Conservation (phyloP, 2,888 invertebrate genomes). For the Tillus elongatus region DNA sequence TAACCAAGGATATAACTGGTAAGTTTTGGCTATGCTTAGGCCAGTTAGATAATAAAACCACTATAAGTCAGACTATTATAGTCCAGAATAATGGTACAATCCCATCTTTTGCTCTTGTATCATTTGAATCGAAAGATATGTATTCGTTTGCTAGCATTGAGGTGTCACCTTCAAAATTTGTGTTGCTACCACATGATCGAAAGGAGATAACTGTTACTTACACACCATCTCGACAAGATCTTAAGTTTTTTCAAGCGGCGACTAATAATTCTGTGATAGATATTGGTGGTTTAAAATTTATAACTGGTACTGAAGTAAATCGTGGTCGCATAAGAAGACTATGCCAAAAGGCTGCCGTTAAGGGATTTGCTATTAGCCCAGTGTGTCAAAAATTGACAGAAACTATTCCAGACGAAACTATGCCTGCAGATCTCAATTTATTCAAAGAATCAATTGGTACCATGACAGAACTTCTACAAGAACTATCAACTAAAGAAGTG, state of each 20-base stretch:
- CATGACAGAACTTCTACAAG: constrained; percentile 29
- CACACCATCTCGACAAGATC: constrained; percentile 31
- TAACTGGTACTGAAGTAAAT: constrained; percentile 35
- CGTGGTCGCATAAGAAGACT: constrained; percentile 34
- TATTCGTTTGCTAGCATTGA: constrained; percentile 27
- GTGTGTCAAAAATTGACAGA: constrained; percentile 25
- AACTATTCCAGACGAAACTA: constrained; percentile 30
- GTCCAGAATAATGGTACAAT: constrained; percentile 50
- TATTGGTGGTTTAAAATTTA: constrained; percentile 32
- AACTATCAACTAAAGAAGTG: constrained; percentile 32
- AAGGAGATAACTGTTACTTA: constrained; percentile 30
- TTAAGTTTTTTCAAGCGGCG: constrained; percentile 24
- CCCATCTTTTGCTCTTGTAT: constrained; percentile 43
- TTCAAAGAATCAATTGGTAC: constrained; percentile 31
- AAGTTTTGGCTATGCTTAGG: constrained; percentile 51
- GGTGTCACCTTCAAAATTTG: constrained; percentile 29
- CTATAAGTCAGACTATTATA: constrained; percentile 43
- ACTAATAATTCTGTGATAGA: constrained; percentile 28
- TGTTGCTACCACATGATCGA: constrained; percentile 32
- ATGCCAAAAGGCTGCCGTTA: constrained; percentile 26
- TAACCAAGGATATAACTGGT: constrained; percentile 49
- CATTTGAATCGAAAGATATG: constrained; percentile 27
- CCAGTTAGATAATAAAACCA: constrained; percentile 41
- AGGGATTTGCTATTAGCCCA: constrained; percentile 23
- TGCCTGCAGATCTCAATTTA: constrained; percentile 29